Conservation (phyloP, 2,113 vertebrate species). For the Apeltes quadracus region DNA sequence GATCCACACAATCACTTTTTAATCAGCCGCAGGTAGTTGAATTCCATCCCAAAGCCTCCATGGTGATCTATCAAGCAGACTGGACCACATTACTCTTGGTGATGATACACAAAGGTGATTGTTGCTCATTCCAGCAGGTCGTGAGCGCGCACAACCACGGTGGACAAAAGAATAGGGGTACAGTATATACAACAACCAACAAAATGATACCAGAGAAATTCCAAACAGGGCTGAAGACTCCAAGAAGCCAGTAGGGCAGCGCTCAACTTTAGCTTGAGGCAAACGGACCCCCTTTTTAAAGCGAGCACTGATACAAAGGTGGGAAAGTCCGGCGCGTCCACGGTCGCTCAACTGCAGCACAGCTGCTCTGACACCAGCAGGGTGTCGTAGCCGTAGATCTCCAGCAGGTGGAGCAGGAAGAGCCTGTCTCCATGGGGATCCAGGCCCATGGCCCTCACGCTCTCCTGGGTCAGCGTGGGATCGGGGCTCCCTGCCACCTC, state of each 20-base stretch:
- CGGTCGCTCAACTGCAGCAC: constrained; percentile 87
- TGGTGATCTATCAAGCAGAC: not conserved
- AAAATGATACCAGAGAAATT: constrained; percentile 8
- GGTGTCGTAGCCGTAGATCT: constrained; percentile 93
- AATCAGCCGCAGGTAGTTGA: not conserved
- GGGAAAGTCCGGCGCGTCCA: not conserved
- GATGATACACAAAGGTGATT: not conserved
- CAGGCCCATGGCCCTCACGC: constrained; percentile 92
- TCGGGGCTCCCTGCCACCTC: constrained; percentile 92
- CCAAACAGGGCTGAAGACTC: constrained; percentile 31
- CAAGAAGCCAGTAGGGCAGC: constrained; percentile 47
- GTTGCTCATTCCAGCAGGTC: constrained; percentile 1
- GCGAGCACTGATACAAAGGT: constrained; percentile 19
- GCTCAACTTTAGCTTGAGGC: constrained; percentile 22
- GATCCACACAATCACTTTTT: not conserved
- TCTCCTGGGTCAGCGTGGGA: constrained; percentile 91
- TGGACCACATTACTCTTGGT: not conserved
- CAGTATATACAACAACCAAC: constrained; percentile 5
- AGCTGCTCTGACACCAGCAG: constrained; percentile 94
- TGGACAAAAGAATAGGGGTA: constrained; percentile 14
- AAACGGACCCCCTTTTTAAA: constrained; percentile 19
- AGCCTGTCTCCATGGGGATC: constrained; percentile 92
- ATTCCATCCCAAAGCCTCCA: not conserved
- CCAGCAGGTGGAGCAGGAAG: constrained; percentile 93
- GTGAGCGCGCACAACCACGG: constrained; percentile 10